Evolutionary conservation across 2,113 vertebrate species (phyloP), one percentile per base, ranked within the genome.

Genomic region (Nannobrachium achirus): DNA sequence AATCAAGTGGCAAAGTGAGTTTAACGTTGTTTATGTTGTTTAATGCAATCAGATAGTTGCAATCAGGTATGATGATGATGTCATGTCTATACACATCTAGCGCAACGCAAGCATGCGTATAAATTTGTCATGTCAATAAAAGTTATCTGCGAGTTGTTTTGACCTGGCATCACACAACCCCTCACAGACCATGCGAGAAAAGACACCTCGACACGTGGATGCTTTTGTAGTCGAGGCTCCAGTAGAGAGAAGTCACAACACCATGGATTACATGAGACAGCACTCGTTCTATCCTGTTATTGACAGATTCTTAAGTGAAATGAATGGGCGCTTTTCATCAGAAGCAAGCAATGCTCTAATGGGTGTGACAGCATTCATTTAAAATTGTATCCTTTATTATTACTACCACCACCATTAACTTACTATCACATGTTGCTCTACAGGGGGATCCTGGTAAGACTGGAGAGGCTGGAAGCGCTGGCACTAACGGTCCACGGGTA

Each of bases 361-460:
- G 20, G 56, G 66, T 49, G 44, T 69, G 39, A 1, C 66, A 59
- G 44, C 66, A 44, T 44, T 58, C 11, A 68, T n/a, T n/a, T n/a
- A n/a, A n/a, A n/a, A n/a, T n/a, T n/a, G n/a, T n/a, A n/a, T n/a
- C n/a, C n/a, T n/a, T n/a, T n/a, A n/a, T n/a, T n/a, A n/a, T n/a
- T n/a, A n/a, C n/a, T n/a, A n/a, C n/a, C n/a, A n/a, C n/a, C n/a
- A n/a, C n/a, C n/a, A n/a, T n/a, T n/a, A n/a, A n/a, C n/a, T n/a
- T n/a, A 15, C 13, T 1, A 57, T 10, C 44, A 56, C 18, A n/a
- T 51, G 9, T 25, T 19, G 16, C 6, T 16, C n/a, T n/a, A n/a
- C 68, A 99, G 98, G 98, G 98, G 2, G 97, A 99, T 68, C 94
- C 93, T 73, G 98, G 97, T 39, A 99, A 99, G 85, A 81, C 92